Conservation (phyloP, 2,888 invertebrate genomes). For the Epinotia brunnichana region DNA sequence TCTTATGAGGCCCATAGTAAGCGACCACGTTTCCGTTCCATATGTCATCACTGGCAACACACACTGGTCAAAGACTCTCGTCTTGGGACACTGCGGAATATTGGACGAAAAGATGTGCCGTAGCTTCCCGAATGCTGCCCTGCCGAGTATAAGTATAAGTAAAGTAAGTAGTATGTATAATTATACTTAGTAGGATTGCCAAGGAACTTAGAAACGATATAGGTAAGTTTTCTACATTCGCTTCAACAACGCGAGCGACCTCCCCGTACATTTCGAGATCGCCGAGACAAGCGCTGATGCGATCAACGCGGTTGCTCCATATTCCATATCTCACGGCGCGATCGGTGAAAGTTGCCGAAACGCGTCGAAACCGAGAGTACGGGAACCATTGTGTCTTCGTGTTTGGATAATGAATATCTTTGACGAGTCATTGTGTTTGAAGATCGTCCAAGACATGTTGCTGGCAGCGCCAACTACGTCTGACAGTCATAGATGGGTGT, state of each 20-base stretch:
- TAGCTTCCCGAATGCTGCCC: no score
- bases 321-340: conserved; percentile 32
- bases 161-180: no score
- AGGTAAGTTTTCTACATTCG: background rate
- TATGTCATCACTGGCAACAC: no score
- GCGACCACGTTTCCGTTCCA: no score
- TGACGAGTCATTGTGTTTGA: background rate
- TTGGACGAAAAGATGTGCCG: no score
- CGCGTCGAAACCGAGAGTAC: conserved; percentile 35
- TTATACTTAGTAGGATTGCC: no score
- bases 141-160: no score
- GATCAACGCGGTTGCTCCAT: conserved; percentile 24
- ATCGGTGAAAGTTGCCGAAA: conserved; percentile 35
- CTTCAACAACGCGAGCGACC: background rate
- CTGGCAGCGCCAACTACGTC: background rate
- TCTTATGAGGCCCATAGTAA: no score
- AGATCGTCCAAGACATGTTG: background rate
- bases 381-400: conserved; percentile 17
- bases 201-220: no score
- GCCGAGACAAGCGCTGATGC: conserved; percentile 14
- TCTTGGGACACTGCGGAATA: no score
- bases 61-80: no score
- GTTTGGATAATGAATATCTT: background rate
- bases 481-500: background rate
- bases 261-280: background rate